phyloP scores from a whole-genome alignment of 1,140 invertebrate genomes.

The Trichonephila inaurata region DNA sequence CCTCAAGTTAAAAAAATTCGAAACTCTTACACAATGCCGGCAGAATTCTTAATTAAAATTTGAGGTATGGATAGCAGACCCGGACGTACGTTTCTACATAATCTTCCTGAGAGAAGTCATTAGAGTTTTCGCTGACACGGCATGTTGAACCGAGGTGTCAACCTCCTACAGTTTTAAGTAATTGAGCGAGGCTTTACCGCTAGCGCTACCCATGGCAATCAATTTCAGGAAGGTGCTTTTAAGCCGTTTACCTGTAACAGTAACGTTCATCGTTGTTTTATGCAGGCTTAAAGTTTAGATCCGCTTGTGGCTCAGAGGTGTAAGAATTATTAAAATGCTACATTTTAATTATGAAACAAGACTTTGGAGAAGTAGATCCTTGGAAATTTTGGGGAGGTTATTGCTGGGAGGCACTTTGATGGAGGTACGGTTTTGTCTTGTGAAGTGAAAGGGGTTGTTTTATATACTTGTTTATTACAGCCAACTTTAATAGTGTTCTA shows the following conservation, averaged over 20 bases:
- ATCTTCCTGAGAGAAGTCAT: conserved; percentile 19
- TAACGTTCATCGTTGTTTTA: neutral
- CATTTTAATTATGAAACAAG: conserved; percentile 18
- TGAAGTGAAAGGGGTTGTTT: neutral
- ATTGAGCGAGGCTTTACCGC: neutral
- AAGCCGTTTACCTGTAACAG: conserved; percentile 8
- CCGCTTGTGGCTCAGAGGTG: neutral
- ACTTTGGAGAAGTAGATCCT: neutral
- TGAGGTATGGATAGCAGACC: neutral
- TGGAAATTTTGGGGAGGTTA: neutral
- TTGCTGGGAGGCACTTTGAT: neutral
- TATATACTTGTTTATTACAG: neutral
- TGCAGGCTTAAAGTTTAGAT: neutral
- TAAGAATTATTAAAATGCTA: conserved; percentile 32
- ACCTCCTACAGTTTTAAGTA: conserved; percentile 23
- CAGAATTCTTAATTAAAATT: conserved; percentile 42
- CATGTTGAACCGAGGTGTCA: neutral
- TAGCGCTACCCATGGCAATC: neutral
- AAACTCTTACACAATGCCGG: neutral
- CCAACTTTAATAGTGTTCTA: too few species aligned
- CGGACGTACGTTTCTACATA: neutral
- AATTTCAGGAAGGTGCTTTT: neutral
- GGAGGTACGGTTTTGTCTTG: neutral
- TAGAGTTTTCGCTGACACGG: conserved; percentile 29
- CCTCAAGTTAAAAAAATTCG: neutral